These are phyloP conservation scores for Sebastes dallii DNA, from an alignment of 2,797 vertebrate genomes.

Conservation along the genomic window DNA sequence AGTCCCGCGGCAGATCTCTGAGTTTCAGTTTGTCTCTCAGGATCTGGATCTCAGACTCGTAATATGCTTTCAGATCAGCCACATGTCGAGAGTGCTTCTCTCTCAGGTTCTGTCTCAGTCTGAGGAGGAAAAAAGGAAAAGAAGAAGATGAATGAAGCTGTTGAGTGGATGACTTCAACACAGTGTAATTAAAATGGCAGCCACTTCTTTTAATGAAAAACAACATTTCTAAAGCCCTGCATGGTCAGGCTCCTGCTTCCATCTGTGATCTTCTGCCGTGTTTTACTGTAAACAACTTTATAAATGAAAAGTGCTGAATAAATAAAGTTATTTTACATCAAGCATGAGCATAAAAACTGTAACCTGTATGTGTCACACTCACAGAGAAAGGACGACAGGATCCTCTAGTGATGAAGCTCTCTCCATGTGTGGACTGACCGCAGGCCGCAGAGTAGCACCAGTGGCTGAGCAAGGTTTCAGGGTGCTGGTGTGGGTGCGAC, in stretches of 20 bases:
- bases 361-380: slow-evolving; percentile 62
- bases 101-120: slow-evolving; percentile 91
- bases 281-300: not conserved
- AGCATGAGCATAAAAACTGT: not conserved
- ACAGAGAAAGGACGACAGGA: slow-evolving; percentile 92
- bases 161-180: not conserved
- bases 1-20: slow-evolving; percentile 79
- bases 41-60: slow-evolving; percentile 90
- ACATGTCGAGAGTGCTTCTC: slow-evolving; percentile 94
- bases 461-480: slow-evolving; percentile 61
- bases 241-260: not conserved
- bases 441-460: slow-evolving; percentile 49
- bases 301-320: not conserved
- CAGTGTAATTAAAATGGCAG: not conserved
- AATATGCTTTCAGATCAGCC: slow-evolving; percentile 93
- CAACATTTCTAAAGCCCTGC: not conserved
- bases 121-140: slow-evolving; percentile 50
- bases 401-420: slow-evolving; percentile 84
- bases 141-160: not conserved
- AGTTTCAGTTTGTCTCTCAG: slow-evolving; percentile 88
- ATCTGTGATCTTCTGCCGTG: not conserved
- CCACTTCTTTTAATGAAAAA: not conserved
- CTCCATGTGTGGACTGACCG: slow-evolving; percentile 70
- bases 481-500: slow-evolving; percentile 76
- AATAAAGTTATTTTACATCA: not conserved